Conservation (phyloP, 2,113 vertebrate genomes). For the Paracanthobrama guichenoti region DNA sequence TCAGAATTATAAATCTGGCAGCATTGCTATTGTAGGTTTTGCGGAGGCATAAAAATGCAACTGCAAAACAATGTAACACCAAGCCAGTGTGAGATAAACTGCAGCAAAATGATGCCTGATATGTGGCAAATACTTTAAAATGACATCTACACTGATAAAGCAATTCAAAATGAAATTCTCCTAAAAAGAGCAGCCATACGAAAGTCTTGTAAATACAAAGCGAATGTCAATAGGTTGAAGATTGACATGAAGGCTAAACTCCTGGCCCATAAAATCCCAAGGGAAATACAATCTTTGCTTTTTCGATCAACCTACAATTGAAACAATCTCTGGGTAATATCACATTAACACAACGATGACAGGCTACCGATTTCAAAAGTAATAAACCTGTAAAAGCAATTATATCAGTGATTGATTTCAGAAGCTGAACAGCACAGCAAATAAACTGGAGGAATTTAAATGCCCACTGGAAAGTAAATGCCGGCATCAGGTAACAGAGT, state of each 20-base stretch:
- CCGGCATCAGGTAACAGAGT: constrained; percentile 13
- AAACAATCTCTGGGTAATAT: constrained; percentile 66
- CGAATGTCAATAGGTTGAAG: constrained; percentile 55
- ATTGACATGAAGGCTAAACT: no score
- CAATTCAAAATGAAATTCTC: constrained; percentile 56
- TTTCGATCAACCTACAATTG: constrained; percentile 66
- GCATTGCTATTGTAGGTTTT: not conserved
- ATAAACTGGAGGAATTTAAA: constrained; percentile 61
- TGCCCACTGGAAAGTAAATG: constrained; percentile 54
- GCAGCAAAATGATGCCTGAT: not conserved
- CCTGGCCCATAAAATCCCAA: constrained; percentile 62
- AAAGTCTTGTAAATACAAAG: constrained; percentile 37
- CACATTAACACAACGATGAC: constrained; percentile 68
- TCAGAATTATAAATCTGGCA: constrained; percentile 11
- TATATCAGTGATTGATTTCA: constrained; percentile 68
- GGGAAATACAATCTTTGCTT: constrained; percentile 72
- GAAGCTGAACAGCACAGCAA: constrained; percentile 59
- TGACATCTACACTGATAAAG: constrained; percentile 40
- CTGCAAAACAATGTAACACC: not conserved
- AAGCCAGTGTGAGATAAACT: not conserved
- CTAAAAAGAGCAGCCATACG: constrained; percentile 36
- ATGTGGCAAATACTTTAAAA: constrained; percentile 32
- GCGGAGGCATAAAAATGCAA: not conserved
- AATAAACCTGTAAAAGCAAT: constrained; percentile 76
- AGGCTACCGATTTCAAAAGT: constrained; percentile 72